Base-by-base conservation (phyloP, 2,888 invertebrate genomes). In the Cataglyphis cursor region DNA sequence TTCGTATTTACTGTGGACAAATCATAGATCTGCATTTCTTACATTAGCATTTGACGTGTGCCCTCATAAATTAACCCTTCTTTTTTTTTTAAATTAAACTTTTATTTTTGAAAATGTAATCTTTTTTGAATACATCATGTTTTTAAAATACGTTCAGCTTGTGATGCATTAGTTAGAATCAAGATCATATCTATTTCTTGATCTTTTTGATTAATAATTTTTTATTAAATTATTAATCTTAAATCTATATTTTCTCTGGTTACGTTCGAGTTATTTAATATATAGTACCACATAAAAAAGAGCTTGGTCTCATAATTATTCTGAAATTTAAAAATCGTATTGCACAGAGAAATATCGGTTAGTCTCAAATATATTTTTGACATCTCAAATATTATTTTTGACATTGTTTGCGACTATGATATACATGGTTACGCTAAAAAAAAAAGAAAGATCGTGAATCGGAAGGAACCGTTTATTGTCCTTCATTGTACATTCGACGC, bases 401-500 rank as follows among this genome's bases (percentile, higher is more conserved):
- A 21, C 15, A 38, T 74, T 35, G 31, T 24, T 64, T 15, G 74
- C 35, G n/a, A 6, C 21, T 12, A 15, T 35, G 24, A 12, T 28
- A 15, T 44, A 57, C 8, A 10, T 10, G 51, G 8, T 66, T 28
- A 48, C 12, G 5, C 44, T 21, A 10, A 48, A 51, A 28, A 28
- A 18, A 65, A 64, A 0, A 51, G 38, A 68, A 76, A n/a, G 24
- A 24, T 41, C 31, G 44, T 35, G 54, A 68, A 38, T 51, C 54
- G 68, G 51, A 18, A 24, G n/a, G 66, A 51, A 51, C 41, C 54
- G 41, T 21, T 35, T 35, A 35, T 57, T 28, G 15, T 35, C 9
- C 51, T 15, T 48, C 21, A 5, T 35, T 24, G 8, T 2, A n/a
- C 44, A 70, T 78, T 78, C 31, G 41, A 15, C 31, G 12, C 24